Percentiles rank a stretch among this genome's conserved stretches.
Evolutionary conservation across 2,888 invertebrate genomes (phyloP).

Genomic region (Lordiphosa fenestrarum): DNA sequence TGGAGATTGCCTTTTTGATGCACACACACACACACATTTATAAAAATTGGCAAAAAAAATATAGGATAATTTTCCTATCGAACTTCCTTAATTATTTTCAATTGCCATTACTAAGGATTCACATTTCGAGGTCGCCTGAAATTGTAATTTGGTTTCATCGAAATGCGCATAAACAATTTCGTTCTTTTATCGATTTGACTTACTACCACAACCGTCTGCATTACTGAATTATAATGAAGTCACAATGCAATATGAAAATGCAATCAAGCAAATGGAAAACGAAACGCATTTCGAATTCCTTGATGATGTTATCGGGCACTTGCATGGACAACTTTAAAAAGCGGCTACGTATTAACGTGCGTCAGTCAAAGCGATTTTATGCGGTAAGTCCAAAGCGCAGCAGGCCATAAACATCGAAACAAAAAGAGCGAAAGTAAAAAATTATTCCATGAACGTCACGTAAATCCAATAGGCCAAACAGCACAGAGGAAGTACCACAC

Average conservation of each 20-base stretch:
- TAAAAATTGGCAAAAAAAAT: too few species aligned
- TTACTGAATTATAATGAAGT: conserved; percentile 35
- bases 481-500: conserved; percentile 31
- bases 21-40: not conserved
- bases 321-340: conserved; percentile 23
- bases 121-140: not conserved
- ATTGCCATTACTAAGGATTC: conserved; percentile 24
- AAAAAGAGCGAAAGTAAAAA: conserved; percentile 30
- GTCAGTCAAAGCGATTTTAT: conserved; percentile 36
- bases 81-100: too few species aligned
- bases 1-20: conserved; percentile 3
- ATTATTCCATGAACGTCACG: conserved; percentile 50
- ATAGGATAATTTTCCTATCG: too few species aligned
- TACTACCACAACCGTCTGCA: conserved; percentile 12
- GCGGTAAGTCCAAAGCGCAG: conserved; percentile 44
- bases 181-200: conserved; percentile 22
- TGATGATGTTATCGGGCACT: not conserved
- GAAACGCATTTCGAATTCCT: conserved; percentile 12
- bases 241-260: conserved; percentile 55
- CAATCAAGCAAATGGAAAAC: conserved; percentile 66
- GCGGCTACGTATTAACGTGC: conserved; percentile 17
- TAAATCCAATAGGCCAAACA: conserved; percentile 39
- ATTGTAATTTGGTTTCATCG: conserved; percentile 21
- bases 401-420: conserved; percentile 42
- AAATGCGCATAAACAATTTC: conserved; percentile 22